A percentile compares a stretch with the other conserved stretches of the same genome.
Conservation (phyloP, 2,888 invertebrate genomes). For the Epinotia ramella region DNA sequence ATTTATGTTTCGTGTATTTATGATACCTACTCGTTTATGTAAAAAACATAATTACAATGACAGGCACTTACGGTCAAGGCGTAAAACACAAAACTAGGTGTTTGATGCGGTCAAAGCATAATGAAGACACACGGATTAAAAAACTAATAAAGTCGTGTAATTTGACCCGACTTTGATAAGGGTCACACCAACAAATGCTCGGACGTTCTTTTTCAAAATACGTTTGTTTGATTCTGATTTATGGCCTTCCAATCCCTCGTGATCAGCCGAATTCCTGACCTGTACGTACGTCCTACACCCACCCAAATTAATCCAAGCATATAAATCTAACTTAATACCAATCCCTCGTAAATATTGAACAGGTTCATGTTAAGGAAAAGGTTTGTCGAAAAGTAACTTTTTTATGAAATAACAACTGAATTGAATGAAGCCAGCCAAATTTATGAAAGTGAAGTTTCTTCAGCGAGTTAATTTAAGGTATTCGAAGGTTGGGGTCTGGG, state of each 20-base stretch:
- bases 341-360: slow-evolving; percentile 56
- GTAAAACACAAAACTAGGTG: not conserved
- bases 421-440: slow-evolving; percentile 51
- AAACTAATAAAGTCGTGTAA: slow-evolving; percentile 28
- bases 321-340: slow-evolving; percentile 57
- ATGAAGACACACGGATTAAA: slow-evolving; percentile 16
- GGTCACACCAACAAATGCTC: slow-evolving; percentile 54
- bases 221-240: slow-evolving; percentile 63
- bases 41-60: no score
- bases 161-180: slow-evolving; percentile 61
- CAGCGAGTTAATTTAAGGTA: slow-evolving; percentile 49
- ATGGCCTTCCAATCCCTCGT: slow-evolving; percentile 58
- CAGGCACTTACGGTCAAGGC: not conserved
- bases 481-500: slow-evolving; percentile 51
- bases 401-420: slow-evolving; percentile 50
- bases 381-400: slow-evolving; percentile 22
- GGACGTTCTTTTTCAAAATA: slow-evolving; percentile 58
- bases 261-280: slow-evolving; percentile 52
- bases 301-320: slow-evolving; percentile 54
- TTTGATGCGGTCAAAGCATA: not conserved
- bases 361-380: slow-evolving; percentile 49
- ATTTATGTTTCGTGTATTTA: no score
- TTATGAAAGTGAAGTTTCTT: slow-evolving; percentile 41
- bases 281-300: slow-evolving; percentile 47
- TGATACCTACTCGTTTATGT: no score